Conservation (phyloP, 2,113 vertebrate species). For the Australoheros scitulus region DNA sequence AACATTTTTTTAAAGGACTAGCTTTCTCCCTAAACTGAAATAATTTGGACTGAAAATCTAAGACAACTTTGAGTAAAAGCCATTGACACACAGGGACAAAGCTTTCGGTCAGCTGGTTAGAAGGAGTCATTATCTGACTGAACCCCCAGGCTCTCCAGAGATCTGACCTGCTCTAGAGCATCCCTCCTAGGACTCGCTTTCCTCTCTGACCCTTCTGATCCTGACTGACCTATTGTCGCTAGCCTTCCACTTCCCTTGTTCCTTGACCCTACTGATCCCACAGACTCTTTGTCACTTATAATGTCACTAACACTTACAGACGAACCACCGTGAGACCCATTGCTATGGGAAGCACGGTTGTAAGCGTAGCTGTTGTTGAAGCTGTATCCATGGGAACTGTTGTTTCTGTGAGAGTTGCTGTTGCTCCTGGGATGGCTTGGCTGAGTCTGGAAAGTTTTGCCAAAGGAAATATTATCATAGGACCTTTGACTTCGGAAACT, state of each 20-base stretch:
- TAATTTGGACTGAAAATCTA: not conserved
- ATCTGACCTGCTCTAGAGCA: conserved; percentile 36
- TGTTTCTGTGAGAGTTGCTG: conserved; percentile 45
- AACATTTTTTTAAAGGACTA: not conserved
- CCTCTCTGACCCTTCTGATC: conserved; percentile 40
- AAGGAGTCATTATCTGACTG: conserved; percentile 45
- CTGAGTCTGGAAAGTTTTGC: conserved; percentile 35
- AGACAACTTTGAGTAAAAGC: not conserved
- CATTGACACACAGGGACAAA: not conserved
- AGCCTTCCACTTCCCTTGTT: conserved; percentile 8
- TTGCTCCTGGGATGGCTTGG: conserved; percentile 10
- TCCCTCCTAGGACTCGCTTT: conserved; percentile 10
- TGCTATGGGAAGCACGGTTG: conserved; percentile 43
- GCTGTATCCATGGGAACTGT: conserved; percentile 49
- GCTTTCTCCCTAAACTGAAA: not conserved
- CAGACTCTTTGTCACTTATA: conserved; percentile 54
- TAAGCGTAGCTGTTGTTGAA: conserved; percentile 32
- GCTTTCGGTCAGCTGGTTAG: conserved; percentile 15
- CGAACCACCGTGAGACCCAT: conserved; percentile 25
- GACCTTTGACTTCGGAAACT: conserved; percentile 54
- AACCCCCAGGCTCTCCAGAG: conserved; percentile 18
- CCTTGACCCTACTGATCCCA: conserved; percentile 31
- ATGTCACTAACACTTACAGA: conserved; percentile 54
- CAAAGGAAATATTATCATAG: conserved; percentile 20
- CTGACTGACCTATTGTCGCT: conserved; percentile 15